Percentiles rank a stretch among this genome's conserved stretches.
Evolutionary conservation across 1,140 invertebrate genomes (phyloP).

Genomic region (Drosophila neocordata): DNA sequence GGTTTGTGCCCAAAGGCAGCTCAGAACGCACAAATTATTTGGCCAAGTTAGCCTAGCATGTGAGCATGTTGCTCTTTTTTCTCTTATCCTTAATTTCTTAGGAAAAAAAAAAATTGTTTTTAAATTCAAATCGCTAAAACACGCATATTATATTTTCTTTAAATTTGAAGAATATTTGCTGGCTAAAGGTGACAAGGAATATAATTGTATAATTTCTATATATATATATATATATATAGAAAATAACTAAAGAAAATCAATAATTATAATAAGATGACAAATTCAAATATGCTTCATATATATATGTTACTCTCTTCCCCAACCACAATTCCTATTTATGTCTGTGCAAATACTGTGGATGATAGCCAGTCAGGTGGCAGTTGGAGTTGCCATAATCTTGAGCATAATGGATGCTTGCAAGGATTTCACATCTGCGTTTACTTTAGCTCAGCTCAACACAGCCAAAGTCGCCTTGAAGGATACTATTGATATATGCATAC

Average conservation of each 20-base stretch:
- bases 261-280: neutral
- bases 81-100: neutral
- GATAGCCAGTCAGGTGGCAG: slow-evolving; percentile 17
- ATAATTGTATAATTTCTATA: neutral
- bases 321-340: slow-evolving; percentile 6
- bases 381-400: slow-evolving; percentile 30
- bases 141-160: neutral
- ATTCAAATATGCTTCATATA: neutral
- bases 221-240: neutral
- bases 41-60: slow-evolving; percentile 53
- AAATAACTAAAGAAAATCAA: neutral
- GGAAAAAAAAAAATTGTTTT: too few relatives aligned
- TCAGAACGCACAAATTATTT: slow-evolving; percentile 76
- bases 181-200: neutral
- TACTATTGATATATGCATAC: neutral
- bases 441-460: slow-evolving; percentile 21
- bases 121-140: too few relatives aligned
- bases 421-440: slow-evolving; percentile 42
- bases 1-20: slow-evolving; percentile 59
- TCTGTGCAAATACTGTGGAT: neutral
- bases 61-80: slow-evolving; percentile 1
- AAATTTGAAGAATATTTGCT: too few relatives aligned
- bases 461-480: slow-evolving; percentile 17
- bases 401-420: slow-evolving; percentile 27
- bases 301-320: neutral